Conservation (phyloP, 2,888 invertebrate species). For the Sinentomon sp. region DNA sequence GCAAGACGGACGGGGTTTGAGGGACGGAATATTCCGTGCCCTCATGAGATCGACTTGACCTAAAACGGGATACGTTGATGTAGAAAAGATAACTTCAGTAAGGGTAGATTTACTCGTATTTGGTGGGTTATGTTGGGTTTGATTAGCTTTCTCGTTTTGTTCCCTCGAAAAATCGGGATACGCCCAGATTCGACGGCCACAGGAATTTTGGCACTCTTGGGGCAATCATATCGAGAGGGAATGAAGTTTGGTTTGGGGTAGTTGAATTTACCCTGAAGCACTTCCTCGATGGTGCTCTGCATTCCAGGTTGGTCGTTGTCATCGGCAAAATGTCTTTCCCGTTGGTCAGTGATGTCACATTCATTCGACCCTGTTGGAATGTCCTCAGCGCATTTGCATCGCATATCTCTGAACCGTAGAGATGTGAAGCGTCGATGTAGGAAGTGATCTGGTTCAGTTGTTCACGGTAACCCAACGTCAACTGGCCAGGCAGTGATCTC, state of each 20-base stretch:
- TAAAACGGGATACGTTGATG: too few relatives aligned
- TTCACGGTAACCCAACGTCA: conserved; percentile 26
- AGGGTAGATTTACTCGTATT: too few relatives aligned
- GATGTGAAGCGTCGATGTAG: conserved; percentile 23
- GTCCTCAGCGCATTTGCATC: conserved; percentile 22
- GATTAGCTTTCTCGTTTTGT: not conserved
- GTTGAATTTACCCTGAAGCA: conserved; percentile 23
- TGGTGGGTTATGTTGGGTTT: too few relatives aligned
- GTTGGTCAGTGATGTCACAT: conserved; percentile 20
- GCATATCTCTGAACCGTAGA: conserved; percentile 25
- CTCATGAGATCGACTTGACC: too few relatives aligned
- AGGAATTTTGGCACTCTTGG: not conserved
- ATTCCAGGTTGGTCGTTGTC: conserved; percentile 22
- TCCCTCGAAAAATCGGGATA: not conserved
- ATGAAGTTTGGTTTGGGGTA: too few relatives aligned
- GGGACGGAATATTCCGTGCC: too few relatives aligned
- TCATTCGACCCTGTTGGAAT: conserved; percentile 20
- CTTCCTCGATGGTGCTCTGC: conserved; percentile 21
- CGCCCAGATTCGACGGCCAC: not conserved
- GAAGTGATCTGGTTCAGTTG: conserved; percentile 26
- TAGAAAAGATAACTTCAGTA: too few relatives aligned
- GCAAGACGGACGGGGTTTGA: too few relatives aligned
- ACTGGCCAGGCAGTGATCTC: conserved; percentile 25
- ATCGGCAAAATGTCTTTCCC: conserved; percentile 23
- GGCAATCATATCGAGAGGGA: too few relatives aligned